Conservation (phyloP, 1,140 invertebrate genomes). For the Carposina sasakii region DNA sequence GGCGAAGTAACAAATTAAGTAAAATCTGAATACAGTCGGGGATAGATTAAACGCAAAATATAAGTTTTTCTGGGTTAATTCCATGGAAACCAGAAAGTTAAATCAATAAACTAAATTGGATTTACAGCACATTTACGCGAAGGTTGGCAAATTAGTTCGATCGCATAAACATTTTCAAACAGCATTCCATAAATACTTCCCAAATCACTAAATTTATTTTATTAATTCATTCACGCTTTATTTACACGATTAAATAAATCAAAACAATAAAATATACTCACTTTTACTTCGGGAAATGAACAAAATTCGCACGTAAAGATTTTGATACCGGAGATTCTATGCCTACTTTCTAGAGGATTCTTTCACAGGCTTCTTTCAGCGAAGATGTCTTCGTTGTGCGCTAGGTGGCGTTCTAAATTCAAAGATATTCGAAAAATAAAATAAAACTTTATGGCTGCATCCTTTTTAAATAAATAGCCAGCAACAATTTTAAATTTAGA, state of each 20-base stretch:
- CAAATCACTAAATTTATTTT: conserved; percentile 15
- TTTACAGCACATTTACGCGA: conserved; percentile 36
- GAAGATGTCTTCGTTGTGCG: conserved; percentile 35
- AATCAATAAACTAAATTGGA: conserved; percentile 63
- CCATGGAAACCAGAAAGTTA: conserved; percentile 57
- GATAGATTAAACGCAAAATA: neutral
- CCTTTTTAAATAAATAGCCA: neutral
- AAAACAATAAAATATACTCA: conserved; percentile 49
- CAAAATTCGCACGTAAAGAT: conserved; percentile 68
- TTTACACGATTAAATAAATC: neutral
- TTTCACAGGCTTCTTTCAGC: conserved; percentile 69
- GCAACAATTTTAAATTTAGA: neutral
- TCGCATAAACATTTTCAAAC: conserved; percentile 19
- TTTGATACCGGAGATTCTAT: conserved; percentile 70
- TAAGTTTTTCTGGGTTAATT: conserved; percentile 33
- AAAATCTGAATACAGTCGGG: conserved; percentile 13
- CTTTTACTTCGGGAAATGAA: conserved; percentile 60
- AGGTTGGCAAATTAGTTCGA: conserved; percentile 18
- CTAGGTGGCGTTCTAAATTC: conserved; percentile 66
- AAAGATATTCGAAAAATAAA: conserved; percentile 41
- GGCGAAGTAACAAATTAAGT: too few relatives aligned
- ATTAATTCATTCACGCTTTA: neutral
- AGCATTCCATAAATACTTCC: conserved; percentile 26
- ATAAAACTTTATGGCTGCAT: conserved; percentile 11
- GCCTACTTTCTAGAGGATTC: conserved; percentile 71